Conservation (phyloP, 2,888 invertebrate genomes). For the Macrosoma leucophasiata region DNA sequence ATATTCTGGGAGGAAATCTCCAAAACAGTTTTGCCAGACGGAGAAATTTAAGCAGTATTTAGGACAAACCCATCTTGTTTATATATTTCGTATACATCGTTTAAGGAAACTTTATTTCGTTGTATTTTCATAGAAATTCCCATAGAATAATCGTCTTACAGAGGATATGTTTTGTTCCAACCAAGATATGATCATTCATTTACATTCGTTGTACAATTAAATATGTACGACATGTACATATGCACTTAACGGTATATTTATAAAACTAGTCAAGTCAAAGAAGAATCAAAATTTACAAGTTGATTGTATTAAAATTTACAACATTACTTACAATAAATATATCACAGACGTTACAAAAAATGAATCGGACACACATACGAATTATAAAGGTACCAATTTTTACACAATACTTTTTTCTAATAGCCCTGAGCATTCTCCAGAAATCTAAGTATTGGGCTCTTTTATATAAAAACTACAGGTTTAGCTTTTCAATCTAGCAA, state of each 20-base stretch:
- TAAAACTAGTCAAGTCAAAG: slow-evolving; percentile 33
- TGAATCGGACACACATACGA: slow-evolving; percentile 40
- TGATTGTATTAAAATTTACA: slow-evolving; percentile 56
- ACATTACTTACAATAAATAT: slow-evolving; percentile 71
- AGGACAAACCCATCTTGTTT: slow-evolving; percentile 34
- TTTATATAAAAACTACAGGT: slow-evolving; percentile 57
- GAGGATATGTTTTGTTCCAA: slow-evolving; percentile 68
- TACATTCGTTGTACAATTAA: slow-evolving; percentile 19
- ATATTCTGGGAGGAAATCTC: slow-evolving; percentile 49
- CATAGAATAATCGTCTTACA: slow-evolving; percentile 38
- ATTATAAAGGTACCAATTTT: slow-evolving; percentile 25
- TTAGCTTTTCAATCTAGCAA: slow-evolving; percentile 49
- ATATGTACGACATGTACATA: slow-evolving; percentile 24
- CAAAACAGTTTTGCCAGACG: slow-evolving; percentile 44
- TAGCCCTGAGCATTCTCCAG: slow-evolving; percentile 28
- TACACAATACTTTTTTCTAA: slow-evolving; percentile 29
- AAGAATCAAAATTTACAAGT: slow-evolving; percentile 43
- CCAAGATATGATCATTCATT: slow-evolving; percentile 64
- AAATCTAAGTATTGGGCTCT: slow-evolving; percentile 19
- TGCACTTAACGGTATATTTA: slow-evolving; percentile 14
- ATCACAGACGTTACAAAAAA: slow-evolving; percentile 75
- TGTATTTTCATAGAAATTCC: slow-evolving; percentile 45
- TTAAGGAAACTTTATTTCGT: slow-evolving; percentile 47
- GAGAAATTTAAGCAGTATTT: slow-evolving; percentile 41
- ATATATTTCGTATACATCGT: slow-evolving; percentile 65